phyloP scores from a whole-genome alignment of 2,888 invertebrate genomes.

The Leistus spinibarbis region DNA sequence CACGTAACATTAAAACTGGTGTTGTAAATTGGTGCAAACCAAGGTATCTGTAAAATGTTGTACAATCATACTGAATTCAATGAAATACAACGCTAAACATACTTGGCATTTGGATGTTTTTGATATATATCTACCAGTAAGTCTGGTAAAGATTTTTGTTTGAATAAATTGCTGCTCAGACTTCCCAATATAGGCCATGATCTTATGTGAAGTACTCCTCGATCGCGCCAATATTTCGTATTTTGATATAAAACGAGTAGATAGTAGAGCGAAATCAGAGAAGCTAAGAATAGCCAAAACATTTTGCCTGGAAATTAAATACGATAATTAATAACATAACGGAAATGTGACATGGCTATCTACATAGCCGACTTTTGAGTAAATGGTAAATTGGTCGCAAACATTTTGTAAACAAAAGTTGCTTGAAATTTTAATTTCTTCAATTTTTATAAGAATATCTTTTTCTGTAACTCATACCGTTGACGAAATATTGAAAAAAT shows the following conservation, averaged over 20 bases:
- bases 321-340: constrained; percentile 1
- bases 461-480: too few relatives aligned
- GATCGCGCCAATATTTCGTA: constrained; percentile 23
- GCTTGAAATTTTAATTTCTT: too few relatives aligned
- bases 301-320: not conserved
- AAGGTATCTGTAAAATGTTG: constrained; percentile 16
- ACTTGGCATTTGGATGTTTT: constrained; percentile 22
- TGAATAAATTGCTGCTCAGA: not conserved
- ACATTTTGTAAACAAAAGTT: too few relatives aligned
- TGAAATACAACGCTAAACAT: constrained; percentile 4
- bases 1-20: constrained; percentile 21
- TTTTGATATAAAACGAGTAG: not conserved
- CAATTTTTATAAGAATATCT: too few relatives aligned
- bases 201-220: constrained; percentile 8
- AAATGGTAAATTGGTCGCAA: too few relatives aligned
- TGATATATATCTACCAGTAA: not conserved
- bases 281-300: constrained; percentile 11
- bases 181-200: constrained; percentile 23
- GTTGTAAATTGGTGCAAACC: constrained; percentile 29
- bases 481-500: too few relatives aligned
- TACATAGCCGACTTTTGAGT: too few relatives aligned
- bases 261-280: not conserved
- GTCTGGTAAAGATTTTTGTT: not conserved
- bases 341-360: too few relatives aligned
- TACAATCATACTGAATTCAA: not conserved